Evolutionary conservation across 2,888 invertebrate genomes (phyloP), one percentile per base, ranked within the genome.

Genomic region (Itoplectis maculator): DNA sequence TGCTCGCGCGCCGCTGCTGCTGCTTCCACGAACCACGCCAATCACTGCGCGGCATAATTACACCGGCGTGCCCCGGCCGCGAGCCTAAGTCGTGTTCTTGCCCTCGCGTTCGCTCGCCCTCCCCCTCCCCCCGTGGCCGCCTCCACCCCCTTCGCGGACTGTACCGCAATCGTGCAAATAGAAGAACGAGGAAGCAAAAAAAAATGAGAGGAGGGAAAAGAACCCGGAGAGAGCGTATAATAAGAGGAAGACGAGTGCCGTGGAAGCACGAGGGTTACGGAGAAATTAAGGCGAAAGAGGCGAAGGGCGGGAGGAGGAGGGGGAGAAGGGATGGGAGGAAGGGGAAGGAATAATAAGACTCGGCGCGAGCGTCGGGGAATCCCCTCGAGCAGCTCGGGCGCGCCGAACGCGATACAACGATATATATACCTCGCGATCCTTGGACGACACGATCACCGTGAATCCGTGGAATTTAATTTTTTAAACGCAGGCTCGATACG

Each of bases 31-130:
- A 92, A 92, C 90, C 91, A 92, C 91, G 91, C 92, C 92, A 92
- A 92, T 92, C 92, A 92, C 91, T 90, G 91, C 89, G 90, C 91
- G 91, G 91, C 91, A 92, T 92, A 92, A 92, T 92, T 92, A 92
- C 91, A 91, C 89, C 88, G 86, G 85, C 86, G 86, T 87, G 88
- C 87, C 88, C 87, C 86, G 86, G n/a, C 87, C 87, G 89, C 89
- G 88, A 89, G 83, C 82, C 85, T 79, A 89, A 89, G 86, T 88
- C 88, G 89, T 87, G 88, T 89, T 88, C 90, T 88, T 90, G 88
- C 86, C 86, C 85, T 87, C 88, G 87, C 61, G 68, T 68, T 81
- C 66, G 47, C 73, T 40, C 66, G n/a, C 37, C 72, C 42, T 40
- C 45, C 45, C 35, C 77, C 77, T 13, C 37, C 73, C 68, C 40